phyloP scores from a whole-genome alignment of 2,888 invertebrate species.

The Drosophila monieri region DNA sequence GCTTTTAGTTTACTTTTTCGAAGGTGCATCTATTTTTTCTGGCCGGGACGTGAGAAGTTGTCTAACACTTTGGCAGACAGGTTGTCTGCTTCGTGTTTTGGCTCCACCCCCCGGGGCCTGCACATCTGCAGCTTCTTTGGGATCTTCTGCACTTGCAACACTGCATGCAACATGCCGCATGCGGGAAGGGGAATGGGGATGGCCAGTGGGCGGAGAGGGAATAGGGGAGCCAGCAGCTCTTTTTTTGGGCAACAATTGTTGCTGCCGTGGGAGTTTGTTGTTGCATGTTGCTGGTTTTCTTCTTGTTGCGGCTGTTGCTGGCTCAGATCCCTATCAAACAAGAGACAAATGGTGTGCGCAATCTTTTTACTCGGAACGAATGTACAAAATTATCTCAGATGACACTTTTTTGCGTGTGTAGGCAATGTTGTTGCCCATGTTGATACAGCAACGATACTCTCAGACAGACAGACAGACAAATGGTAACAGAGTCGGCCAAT shows the following conservation, averaged over 20 bases:
- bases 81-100: constrained; percentile 50
- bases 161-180: constrained; percentile 1
- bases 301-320: constrained; percentile 42
- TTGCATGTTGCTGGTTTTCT: constrained; percentile 24
- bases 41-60: constrained; percentile 75
- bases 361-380: constrained; percentile 74
- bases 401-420: constrained; percentile 62
- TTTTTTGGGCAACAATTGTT: constrained; percentile 67
- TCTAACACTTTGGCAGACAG: constrained; percentile 78
- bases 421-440: constrained; percentile 27
- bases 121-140: constrained; percentile 30
- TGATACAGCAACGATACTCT: constrained; percentile 28
- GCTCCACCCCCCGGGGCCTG: constrained; percentile 1
- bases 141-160: constrained; percentile 68
- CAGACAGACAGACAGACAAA: constrained; percentile 2
- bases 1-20: constrained; percentile 13
- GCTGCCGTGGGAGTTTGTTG: constrained; percentile 77
- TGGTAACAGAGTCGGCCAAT: constrained; percentile 47
- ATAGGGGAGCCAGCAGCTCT: constrained; percentile 37
- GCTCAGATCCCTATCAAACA: constrained; percentile 74
- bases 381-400: constrained; percentile 69
- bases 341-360: constrained; percentile 82
- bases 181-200: constrained; percentile 21
- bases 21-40: constrained; percentile 41
- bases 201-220: constrained; percentile 35